Evolutionary conservation across 2,888 invertebrate species (phyloP).

Genomic region (Drosophila picticornis): DNA sequence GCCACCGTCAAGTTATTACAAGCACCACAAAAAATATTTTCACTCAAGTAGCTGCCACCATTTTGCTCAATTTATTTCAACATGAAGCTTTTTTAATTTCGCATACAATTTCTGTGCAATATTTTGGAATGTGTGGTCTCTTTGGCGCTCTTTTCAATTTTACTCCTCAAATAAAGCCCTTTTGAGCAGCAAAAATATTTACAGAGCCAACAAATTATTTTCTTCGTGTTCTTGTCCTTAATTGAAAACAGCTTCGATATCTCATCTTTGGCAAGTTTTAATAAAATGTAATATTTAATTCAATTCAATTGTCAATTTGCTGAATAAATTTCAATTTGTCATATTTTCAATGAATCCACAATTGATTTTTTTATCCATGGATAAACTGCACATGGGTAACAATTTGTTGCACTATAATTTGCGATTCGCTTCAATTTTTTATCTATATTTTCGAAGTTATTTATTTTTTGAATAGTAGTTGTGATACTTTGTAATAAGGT

Average conservation of each 20-base stretch:
- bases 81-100: constrained; percentile 66
- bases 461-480: constrained; percentile 19
- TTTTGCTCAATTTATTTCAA: constrained; percentile 78
- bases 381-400: not conserved
- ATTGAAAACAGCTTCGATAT: not conserved
- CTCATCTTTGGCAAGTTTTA: not conserved
- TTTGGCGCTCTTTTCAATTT: constrained; percentile 42
- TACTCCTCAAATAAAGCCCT: constrained; percentile 20
- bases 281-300: not conserved
- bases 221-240: constrained; percentile 4
- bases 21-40: constrained; percentile 75
- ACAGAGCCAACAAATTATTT: constrained; percentile 15
- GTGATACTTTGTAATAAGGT: constrained; percentile 9
- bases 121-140: constrained; percentile 31
- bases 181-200: constrained; percentile 26
- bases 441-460: constrained; percentile 33
- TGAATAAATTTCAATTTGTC: too few relatives aligned
- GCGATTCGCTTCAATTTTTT: constrained; percentile 10
- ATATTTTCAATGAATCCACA: not conserved
- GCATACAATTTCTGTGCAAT: constrained; percentile 50
- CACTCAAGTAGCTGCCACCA: constrained; percentile 80
- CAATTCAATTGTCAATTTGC: not conserved
- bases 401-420: not conserved
- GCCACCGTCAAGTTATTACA: constrained; percentile 74
- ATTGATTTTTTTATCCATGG: not conserved